phyloP scores from a whole-genome alignment of 2,113 vertebrate genomes.

The Paramormyrops kingsleyae region DNA sequence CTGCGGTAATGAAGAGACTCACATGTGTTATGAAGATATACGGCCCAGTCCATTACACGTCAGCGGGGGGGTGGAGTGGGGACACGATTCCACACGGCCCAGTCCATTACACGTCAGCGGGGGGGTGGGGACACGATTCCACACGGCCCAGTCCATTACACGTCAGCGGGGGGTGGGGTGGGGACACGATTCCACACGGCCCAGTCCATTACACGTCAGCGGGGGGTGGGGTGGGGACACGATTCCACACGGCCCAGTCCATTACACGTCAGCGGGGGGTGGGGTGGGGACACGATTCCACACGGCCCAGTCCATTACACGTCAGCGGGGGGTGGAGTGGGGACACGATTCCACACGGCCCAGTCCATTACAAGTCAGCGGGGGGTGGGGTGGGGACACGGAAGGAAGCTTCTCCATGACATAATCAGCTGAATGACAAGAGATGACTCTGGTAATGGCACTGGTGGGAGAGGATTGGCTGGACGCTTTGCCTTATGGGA shows the following conservation, averaged over 20 bases:
- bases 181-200: too few relatives aligned
- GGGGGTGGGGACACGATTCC: too few relatives aligned
- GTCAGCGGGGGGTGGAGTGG: too few relatives aligned
- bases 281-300: too few relatives aligned
- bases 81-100: too few relatives aligned
- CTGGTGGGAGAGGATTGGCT: not conserved
- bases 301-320: not conserved
- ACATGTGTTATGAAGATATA: not conserved
- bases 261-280: not conserved
- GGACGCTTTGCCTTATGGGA: not conserved
- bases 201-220: not conserved
- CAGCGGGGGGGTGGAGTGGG: too few relatives aligned
- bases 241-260: not conserved
- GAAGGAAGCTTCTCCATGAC: conserved; percentile 15
- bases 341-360: too few relatives aligned
- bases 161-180: too few relatives aligned
- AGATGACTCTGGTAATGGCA: not conserved
- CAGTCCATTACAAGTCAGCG: not conserved
- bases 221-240: too few relatives aligned
- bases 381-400: not conserved
- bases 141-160: not conserved
- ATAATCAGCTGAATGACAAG: not conserved
- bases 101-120: not conserved
- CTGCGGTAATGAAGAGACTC: not conserved
- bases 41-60: not conserved